A percentile compares a stretch with the other conserved stretches of the same genome.
Evolutionary conservation across 92 coral and sea anemone genomes (phyloP).

Genomic region (Porites lobata): DNA sequence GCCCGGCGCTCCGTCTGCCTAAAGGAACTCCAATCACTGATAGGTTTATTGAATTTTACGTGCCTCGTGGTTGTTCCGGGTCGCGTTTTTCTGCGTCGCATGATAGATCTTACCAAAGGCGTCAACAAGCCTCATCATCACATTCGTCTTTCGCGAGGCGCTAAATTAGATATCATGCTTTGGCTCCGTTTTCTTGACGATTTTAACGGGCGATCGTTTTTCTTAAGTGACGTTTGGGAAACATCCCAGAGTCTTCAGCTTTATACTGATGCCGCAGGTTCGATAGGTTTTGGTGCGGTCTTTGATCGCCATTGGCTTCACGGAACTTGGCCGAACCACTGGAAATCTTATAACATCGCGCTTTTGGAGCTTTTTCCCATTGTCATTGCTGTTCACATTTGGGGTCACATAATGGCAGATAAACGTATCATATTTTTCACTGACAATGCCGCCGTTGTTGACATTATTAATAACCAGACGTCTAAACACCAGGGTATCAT

Average conservation of each 20-base stretch:
- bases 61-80: conserved; percentile 43
- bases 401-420: conserved; percentile 22
- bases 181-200: conserved; percentile 41
- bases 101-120: conserved; percentile 51
- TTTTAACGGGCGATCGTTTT: conserved; percentile 50
- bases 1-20: conserved; percentile 27
- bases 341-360: conserved; percentile 10
- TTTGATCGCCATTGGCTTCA: conserved; percentile 21
- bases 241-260: neutral
- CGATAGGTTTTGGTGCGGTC: conserved; percentile 5
- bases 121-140: conserved; percentile 27
- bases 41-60: conserved; percentile 49
- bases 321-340: conserved; percentile 14
- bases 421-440: neutral
- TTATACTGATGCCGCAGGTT: conserved; percentile 25
- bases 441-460: conserved; percentile 15
- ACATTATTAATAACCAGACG: neutral
- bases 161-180: conserved; percentile 18
- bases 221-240: neutral
- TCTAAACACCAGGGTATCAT: neutral
- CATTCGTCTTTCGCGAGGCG: conserved; percentile 31
- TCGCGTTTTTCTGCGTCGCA: conserved; percentile 50
- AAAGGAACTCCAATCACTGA: conserved; percentile 42
- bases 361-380: conserved; percentile 30
- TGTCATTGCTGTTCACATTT: conserved; percentile 17